Evolutionary conservation across 2,113 vertebrate species (phyloP), one percentile per base, ranked within the genome.

Genomic region (Heterocephalus glaber): DNA sequence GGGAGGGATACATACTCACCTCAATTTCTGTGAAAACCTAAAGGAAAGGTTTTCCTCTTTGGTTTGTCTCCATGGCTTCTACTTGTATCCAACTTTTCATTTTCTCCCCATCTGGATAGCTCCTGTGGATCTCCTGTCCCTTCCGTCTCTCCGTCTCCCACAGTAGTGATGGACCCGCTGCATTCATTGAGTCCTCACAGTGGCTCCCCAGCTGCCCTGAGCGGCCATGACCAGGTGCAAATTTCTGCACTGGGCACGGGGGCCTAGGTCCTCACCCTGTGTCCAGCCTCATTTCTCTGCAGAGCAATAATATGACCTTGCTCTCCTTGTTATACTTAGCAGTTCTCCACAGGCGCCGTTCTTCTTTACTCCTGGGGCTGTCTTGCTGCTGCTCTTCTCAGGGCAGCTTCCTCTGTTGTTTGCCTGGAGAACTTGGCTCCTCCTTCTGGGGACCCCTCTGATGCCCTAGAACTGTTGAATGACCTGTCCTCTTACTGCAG

Each of bases 131-230:
- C 56, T 54, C 28, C 16, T 56, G 5, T 12, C 38, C 22, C 41
- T 19, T 20, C 44, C 19, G 6, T 7, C 16, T 22, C 44, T 63
- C 58, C 10, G 12, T 49, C 58, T 74, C 61, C 44, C 66, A 38
- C 44, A 47, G 24, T 20, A 63, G 56, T 2, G 2, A 85, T 14
- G 58, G 0, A 16, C 38, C 28, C 9, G 0, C 22, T 35, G 13
- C 13, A 3, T 35, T 17, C 38, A 52, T 5, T 24, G 30, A 3
- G 13, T 72, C 41, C 14, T 28, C 41, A 49, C 10, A 3, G n/a
- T 33, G 28, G 22, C 28, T 70, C 77, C 77, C 30, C 20, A 6
- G 19, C 17, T 90, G 28, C 49, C 33, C 47, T 2, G 20, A 91
- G 16, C 16, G 9, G 54, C 49, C 13, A 47, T 11, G 11, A 58